Base-by-base conservation (phyloP, 2,888 invertebrate species). In the Drosophila meridiana region DNA sequence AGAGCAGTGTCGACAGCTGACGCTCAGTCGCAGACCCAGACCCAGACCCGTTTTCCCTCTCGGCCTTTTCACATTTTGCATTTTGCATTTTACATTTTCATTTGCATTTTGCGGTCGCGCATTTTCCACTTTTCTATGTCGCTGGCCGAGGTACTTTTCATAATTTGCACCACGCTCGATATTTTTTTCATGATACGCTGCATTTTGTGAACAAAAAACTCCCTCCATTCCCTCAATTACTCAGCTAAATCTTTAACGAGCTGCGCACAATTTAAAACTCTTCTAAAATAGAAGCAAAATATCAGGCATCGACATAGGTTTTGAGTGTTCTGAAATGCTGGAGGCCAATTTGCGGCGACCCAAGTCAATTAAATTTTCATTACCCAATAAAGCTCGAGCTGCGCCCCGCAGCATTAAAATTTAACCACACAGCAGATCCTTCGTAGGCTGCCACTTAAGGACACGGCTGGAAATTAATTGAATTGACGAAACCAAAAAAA, bases 281-380 rank as follows among this genome's bases (percentile, higher is more conserved):
- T 68, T 28, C 40, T 32, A 40, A 55, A 62, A 76, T 47, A 58
- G 6, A 11, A 45, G 13, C 13, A n/a, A 78, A 20, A 55, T 57
- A 55, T 9, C 20, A 4, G 30, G 48, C 50, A 68, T 56, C 40
- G 9, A 38, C 52, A 62, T 50, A 53, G 53, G 52, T 55, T 50
- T 76, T 58, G 57, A 53, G 45, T 70, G 53, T 67, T 61, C 8
- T 52, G 48, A 50, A 68, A 69, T 50, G 45, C 58, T 58, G 58
- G 53, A 63, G 66, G 80, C 67, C 72, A 78, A 78, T 62, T 76
- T 79, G 38, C 28, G 72, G 47, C 59, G 64, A 73, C 76, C 90
- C 69, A 70, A 82, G 73, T 69, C 77, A 87, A 89, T 88, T 83
- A 83, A 79, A 83, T 72, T 89, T 87, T 89, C 72, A 85, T 85